A percentile compares a stretch with the other conserved stretches of the same genome.
Conservation (phyloP, 2,888 invertebrate species). For the Ernsta delagoae region DNA sequence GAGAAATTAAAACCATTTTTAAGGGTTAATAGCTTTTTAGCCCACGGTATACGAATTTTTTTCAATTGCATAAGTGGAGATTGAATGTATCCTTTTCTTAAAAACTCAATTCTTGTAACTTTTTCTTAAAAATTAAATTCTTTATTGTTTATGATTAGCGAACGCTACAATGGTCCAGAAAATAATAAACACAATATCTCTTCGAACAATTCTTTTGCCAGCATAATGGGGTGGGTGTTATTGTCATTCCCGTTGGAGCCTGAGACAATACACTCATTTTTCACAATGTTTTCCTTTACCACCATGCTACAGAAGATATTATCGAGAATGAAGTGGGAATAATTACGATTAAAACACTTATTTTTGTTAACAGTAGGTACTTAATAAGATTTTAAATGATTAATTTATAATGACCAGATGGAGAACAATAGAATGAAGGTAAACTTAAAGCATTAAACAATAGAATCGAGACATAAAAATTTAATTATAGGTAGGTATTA, state of each 20-base stretch:
- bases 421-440: too few species aligned
- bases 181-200: constrained; percentile 35
- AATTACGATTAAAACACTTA: constrained; percentile 15
- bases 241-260: constrained; percentile 35
- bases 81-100: too few species aligned
- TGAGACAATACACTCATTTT: constrained; percentile 34
- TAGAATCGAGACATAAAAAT: too few species aligned
- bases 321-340: constrained; percentile 17
- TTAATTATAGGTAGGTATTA: too few species aligned
- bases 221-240: constrained; percentile 37
- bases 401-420: too few species aligned
- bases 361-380: background rate
- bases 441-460: too few species aligned
- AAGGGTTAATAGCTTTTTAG: too few species aligned
- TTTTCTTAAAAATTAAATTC: constrained; percentile 6
- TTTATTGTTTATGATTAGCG: constrained; percentile 22
- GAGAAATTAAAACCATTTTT: too few species aligned
- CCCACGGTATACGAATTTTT: too few species aligned
- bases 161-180: constrained; percentile 26
- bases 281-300: constrained; percentile 35
- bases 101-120: too few species aligned
- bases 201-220: constrained; percentile 33
- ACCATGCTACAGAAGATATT: constrained; percentile 15
- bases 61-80: too few species aligned
- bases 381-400: background rate